Evolutionary conservation across 2,797 vertebrate species (phyloP).

Genomic region (Syngnathus rostellatus): DNA sequence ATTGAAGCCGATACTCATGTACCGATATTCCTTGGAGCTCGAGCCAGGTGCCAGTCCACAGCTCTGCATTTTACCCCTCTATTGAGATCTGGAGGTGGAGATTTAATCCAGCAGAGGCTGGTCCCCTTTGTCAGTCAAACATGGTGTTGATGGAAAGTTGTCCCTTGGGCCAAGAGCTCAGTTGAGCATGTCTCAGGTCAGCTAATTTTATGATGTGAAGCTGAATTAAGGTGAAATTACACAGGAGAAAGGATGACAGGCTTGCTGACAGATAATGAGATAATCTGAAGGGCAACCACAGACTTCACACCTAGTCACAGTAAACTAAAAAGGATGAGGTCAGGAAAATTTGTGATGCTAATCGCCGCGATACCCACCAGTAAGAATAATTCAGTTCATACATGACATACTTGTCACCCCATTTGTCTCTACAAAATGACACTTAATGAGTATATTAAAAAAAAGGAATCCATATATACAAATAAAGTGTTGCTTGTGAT

Average conservation of each 20-base stretch:
- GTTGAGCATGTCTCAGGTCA: slow-evolving; percentile 22
- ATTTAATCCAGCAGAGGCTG: slow-evolving; percentile 15
- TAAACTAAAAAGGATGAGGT: slow-evolving; percentile 12
- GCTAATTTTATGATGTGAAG: slow-evolving; percentile 25
- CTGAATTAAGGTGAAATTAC: slow-evolving; percentile 43
- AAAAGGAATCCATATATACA: not conserved
- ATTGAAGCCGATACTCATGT: not conserved
- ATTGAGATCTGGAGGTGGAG: slow-evolving; percentile 10
- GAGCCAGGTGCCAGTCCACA: slow-evolving; percentile 13
- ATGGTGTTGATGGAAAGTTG: slow-evolving; percentile 44
- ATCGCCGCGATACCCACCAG: slow-evolving; percentile 26
- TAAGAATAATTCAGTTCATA: slow-evolving; percentile 19
- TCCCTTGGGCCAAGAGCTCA: slow-evolving; percentile 25
- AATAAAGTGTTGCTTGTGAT: not conserved
- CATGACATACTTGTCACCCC: slow-evolving; percentile 17
- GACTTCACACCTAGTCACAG: slow-evolving; percentile 8
- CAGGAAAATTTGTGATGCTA: slow-evolving; percentile 30
- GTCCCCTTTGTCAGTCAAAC: slow-evolving; percentile 22
- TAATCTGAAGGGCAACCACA: slow-evolving; percentile 35
- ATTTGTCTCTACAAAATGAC: slow-evolving; percentile 27
- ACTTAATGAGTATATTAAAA: slow-evolving; percentile 7
- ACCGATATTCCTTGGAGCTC: not conserved
- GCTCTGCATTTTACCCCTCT: slow-evolving; percentile 13
- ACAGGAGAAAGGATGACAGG: slow-evolving; percentile 27
- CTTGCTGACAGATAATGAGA: slow-evolving; percentile 50